Base-by-base conservation (phyloP, 2,888 invertebrate genomes). In the Unio delphinus region DNA sequence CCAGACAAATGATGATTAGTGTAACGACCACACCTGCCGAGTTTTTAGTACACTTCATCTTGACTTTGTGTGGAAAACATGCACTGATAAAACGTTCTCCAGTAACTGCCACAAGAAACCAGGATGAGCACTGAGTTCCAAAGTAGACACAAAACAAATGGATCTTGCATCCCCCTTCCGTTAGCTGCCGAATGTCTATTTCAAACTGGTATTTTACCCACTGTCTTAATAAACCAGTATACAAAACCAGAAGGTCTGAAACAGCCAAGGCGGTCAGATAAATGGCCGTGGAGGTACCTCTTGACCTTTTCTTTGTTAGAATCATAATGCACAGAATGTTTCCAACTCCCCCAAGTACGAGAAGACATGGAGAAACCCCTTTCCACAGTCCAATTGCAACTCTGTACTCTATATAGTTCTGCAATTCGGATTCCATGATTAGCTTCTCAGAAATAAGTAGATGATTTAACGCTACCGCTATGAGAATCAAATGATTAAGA, bases 21-120 rank as follows among this genome's bases (percentile, higher is more conserved):
- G 23, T 63, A 26, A 82, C 72, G 55, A 74, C 64, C n/a, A 78
- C 57, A 20, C 62, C 26, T 4, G 81, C 77, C 5, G 73, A 71
- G n/a, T 62, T 58, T 11, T 69, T 61, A 1, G 81, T 83, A 74
- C 82, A 84, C n/a, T 74, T 71, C 5, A 60, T 55, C 61, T 81
- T 83, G 30, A 84, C 82, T n/a, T 73, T 72, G 70, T 83, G 78
- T 2, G 86, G 87, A 55, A 73, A 70, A 73, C 79, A 83, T n/a
- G 86, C 84, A 8, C 82, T 81, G 8, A 85, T 66, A 28, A 83
- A 78, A 20, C 87, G 67, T 67, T 87, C 87, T 20, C 78, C 69
- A 20, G 85, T 85, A 61, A 87, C 83, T 34, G 84, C 81, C 54
- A 84, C 84, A 20, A 87, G 77, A 4, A 86, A 68, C 87, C 87